phyloP scores from a whole-genome alignment of 2,888 invertebrate genomes.

The Rotaria socialis region DNA sequence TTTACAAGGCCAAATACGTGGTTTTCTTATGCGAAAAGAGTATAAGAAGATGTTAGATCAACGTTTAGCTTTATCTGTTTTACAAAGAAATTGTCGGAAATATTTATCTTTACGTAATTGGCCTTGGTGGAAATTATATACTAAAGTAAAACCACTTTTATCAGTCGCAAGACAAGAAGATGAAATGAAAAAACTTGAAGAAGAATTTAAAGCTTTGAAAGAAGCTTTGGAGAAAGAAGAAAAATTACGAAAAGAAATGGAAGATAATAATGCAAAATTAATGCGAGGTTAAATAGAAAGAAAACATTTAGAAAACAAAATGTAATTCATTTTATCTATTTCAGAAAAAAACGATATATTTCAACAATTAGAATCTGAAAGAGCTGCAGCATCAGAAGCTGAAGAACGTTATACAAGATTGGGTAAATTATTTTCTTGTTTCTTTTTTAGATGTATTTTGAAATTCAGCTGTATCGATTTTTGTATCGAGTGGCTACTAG shows the following conservation, averaged over 20 bases:
- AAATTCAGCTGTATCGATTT: too few relatives aligned
- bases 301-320: neutral
- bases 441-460: too few relatives aligned
- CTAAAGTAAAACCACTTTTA: slow-evolving; percentile 95
- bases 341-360: slow-evolving; percentile 84
- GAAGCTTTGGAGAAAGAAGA: slow-evolving; percentile 89
- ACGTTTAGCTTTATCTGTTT: slow-evolving; percentile 79
- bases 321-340: neutral
- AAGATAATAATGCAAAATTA: slow-evolving; percentile 84
- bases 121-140: slow-evolving; percentile 99
- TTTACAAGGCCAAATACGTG: slow-evolving; percentile 82
- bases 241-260: slow-evolving; percentile 91
- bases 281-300: slow-evolving; percentile 63
- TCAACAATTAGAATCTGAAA: slow-evolving; percentile 82
- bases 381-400: slow-evolving; percentile 77
- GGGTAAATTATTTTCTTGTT: neutral
- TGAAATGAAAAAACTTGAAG: slow-evolving; percentile 90
- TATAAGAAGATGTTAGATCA: slow-evolving; percentile 97
- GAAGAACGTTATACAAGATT: slow-evolving; percentile 77
- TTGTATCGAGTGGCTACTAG: too few relatives aligned
- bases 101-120: slow-evolving; percentile 98
- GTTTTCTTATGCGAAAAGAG: slow-evolving; percentile 69
- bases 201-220: slow-evolving; percentile 88
- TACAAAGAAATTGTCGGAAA: slow-evolving; percentile 98
- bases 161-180: slow-evolving; percentile 97